A percentile compares a stretch with the other conserved stretches of the same genome.
Evolutionary conservation across 2,113 vertebrate species (phyloP).

Genomic region (Burhinus oedicnemus): DNA sequence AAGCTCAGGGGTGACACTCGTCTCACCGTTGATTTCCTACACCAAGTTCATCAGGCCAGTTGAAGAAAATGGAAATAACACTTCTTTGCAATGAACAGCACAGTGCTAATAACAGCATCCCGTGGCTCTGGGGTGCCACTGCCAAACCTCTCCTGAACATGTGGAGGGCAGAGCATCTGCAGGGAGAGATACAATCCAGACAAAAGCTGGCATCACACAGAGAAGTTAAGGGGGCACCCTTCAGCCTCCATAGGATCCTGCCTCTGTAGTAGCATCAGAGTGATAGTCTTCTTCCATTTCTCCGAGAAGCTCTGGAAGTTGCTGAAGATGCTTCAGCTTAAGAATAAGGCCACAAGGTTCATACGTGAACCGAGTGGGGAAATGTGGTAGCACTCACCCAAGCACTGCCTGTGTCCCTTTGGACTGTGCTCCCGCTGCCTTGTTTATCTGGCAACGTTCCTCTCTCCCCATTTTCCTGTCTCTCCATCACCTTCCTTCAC

Average conservation of each 20-base stretch:
- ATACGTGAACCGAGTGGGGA: neutral
- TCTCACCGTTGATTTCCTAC: neutral
- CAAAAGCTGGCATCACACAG: accelerated
- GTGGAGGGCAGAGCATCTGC: neutral
- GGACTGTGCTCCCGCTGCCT: neutral
- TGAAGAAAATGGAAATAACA: neutral
- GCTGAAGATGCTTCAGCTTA: neutral
- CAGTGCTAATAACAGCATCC: neutral
- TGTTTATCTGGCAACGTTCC: neutral
- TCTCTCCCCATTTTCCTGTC: neutral
- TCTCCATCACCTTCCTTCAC: neutral
- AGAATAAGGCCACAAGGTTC: neutral
- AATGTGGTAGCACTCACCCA: neutral
- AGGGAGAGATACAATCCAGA: neutral
- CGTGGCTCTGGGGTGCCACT: neutral
- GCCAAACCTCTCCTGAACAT: neutral
- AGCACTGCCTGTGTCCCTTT: neutral
- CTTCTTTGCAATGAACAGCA: neutral
- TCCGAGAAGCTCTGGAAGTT: neutral
- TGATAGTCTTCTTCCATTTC: neutral
- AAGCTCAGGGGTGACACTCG: neutral
- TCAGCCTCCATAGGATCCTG: neutral
- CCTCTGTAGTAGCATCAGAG: neutral
- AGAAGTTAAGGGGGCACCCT: neutral
- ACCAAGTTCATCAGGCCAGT: neutral